phyloP scores from a whole-genome alignment of 2,797 vertebrate species.

The Xenentodon cancila region DNA sequence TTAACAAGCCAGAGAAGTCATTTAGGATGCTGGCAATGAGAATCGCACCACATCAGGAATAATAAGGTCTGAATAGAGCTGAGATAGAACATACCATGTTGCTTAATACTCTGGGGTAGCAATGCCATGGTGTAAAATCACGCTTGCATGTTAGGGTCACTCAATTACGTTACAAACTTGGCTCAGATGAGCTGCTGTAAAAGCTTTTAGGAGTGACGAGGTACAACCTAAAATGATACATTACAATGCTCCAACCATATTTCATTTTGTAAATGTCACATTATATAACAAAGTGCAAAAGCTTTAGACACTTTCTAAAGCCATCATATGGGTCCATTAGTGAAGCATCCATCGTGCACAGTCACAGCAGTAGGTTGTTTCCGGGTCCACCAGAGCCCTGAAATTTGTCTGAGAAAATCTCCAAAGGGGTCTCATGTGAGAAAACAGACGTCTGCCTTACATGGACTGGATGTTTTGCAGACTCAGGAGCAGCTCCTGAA shows the following conservation, averaged over 20 bases:
- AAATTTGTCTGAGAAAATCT: not conserved
- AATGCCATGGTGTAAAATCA: constrained; percentile 49
- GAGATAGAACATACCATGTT: constrained; percentile 60
- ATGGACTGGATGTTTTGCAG: too few relatives aligned
- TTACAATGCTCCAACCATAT: constrained; percentile 2
- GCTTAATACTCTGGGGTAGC: constrained; percentile 37
- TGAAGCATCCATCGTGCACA: not conserved
- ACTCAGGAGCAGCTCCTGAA: too few relatives aligned
- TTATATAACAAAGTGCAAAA: not conserved
- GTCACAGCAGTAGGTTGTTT: not conserved
- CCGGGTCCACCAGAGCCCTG: not conserved
- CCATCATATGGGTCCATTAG: too few relatives aligned
- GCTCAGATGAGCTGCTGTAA: constrained; percentile 27
- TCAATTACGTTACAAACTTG: constrained; percentile 45
- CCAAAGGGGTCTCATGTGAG: not conserved
- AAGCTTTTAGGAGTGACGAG: constrained; percentile 12
- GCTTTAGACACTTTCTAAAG: not conserved
- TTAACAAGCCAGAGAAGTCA: constrained; percentile 46
- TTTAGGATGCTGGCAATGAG: constrained; percentile 50
- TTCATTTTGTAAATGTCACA: constrained; percentile 15
- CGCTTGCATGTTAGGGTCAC: constrained; percentile 42
- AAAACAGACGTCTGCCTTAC: not conserved
- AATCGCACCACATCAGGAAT: constrained; percentile 33
- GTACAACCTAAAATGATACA: constrained; percentile 34
- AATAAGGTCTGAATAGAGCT: constrained; percentile 53